Base-by-base conservation (phyloP, 2,888 invertebrate species). In the Eupithecia inturbata region DNA sequence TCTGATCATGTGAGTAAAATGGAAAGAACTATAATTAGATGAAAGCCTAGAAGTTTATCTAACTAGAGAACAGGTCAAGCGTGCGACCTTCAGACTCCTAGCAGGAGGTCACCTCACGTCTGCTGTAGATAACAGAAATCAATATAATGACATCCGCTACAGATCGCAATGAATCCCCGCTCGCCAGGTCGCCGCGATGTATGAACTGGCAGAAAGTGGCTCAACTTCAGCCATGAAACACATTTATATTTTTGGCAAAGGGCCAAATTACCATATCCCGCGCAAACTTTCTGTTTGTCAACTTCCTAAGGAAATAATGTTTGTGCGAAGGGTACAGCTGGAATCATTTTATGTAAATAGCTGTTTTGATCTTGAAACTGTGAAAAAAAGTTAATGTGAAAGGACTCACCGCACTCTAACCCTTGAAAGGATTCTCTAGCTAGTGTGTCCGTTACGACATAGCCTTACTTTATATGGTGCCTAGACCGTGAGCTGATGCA, bases 301-400 rank as follows among this genome's bases (percentile, higher is more conserved):
- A 64, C 64, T 68, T 53, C 22, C 36, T 49, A 39, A 33, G 60
- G 60, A 64, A 68, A 68, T 64, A 68, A 69, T 64, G 31, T 68
- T 64, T 73, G 53, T 69, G 41, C 66, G 41, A 64, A 69, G 69
- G 68, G 36, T 39, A 41, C 57, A 39, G 41, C 31, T 41, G 28
- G 63, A 33, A 62, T 67, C 67, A 62, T 31, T 19, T 69, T 57
- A 63, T 69, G 57, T 16, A 66, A 66, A 66, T 73, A 31, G 63
- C 53, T 72, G 72, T 72, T 72, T 68, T 72, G 49, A 63, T 68
- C 72, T 68, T 68, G 72, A 68, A 63, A n/a, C 63, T 63, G 68
- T 31, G 36, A 22, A 64, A 64, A 64, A 64, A 64, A 39, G 64
- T 39, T 12, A 64, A 64, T 39, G 49, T 33, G 16, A 26, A 19